A percentile compares a stretch with the other conserved stretches of the same genome.
These are phyloP conservation scores for Lordiphosa mommai DNA, from an alignment of 1,140 invertebrate species.

Conservation along the genomic window DNA sequence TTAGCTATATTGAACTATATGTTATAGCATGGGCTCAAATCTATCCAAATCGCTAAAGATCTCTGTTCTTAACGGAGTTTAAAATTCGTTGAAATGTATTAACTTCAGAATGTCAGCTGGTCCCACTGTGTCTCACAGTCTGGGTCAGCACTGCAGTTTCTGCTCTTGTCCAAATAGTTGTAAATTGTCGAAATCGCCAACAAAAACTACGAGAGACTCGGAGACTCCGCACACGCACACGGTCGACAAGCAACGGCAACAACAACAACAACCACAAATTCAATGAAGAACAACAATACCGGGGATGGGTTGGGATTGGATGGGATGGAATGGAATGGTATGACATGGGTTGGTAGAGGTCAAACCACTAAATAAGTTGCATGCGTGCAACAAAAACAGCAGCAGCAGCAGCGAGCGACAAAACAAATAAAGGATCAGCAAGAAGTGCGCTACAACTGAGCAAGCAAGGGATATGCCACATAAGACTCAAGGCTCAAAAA, in stretches of 20 bases:
- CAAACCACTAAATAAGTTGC: constrained; percentile 35
- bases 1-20: no score
- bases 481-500: no score
- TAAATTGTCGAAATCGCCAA: constrained; percentile 44
- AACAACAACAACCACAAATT: constrained; percentile 23
- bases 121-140: no score
- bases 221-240: background rate
- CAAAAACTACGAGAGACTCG: constrained; percentile 21
- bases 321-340: constrained; percentile 19
- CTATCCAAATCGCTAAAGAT: no score
- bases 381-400: constrained; percentile 17
- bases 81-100: no score
- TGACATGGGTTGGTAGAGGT: constrained; percentile 24
- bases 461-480: no score
- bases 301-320: constrained; percentile 9
- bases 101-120: no score
- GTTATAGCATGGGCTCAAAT: no score
- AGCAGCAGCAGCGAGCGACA: no score
- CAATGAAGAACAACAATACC: constrained; percentile 34
- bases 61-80: no score
- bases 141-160: no score
- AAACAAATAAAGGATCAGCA: constrained; percentile 45
- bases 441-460: no score
- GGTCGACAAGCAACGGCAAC: background rate
- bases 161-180: constrained; percentile 36